Evolutionary conservation across 1,140 invertebrate genomes (phyloP), one percentile per base, ranked within the genome.

Genomic region (Lysiphlebus fabarum): DNA sequence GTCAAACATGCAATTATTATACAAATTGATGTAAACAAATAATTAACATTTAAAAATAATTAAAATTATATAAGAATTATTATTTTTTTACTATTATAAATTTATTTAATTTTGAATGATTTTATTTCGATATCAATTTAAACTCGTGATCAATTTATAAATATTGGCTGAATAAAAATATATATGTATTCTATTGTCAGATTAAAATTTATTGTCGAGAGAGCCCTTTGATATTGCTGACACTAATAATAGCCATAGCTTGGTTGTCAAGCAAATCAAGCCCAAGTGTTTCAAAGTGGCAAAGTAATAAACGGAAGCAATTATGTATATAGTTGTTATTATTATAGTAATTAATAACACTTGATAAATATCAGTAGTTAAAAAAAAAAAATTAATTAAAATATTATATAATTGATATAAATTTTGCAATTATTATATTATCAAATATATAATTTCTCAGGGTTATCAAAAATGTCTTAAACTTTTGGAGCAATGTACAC

Each of bases 261-360:
- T 26, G 41, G 47, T 56, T 49, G 59, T 54, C 51, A 56, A 56
- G 53, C 14, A 49, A 61, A 64, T 64, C 61, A 61, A 61, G 45
- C 51, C 51, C 61, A 64, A 64, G 62, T 64, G 54, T 64, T 56
- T 61, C 51, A 64, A 64, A 26, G 59, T 61, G 62, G 43, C 53
- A 56, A 58, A 64, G 56, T 45, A 56, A 49, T 56, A 56, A 56
- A 45, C 37, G n/a, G n/a, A n/a, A n/a, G n/a, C n/a, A n/a, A n/a
- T n/a, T n/a, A n/a, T n/a, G n/a, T 12, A 26, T 51, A 48, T 11
- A 55, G 48, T n/a, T n/a, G 59, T 56, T 59, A 17, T 26, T 26
- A 26, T 26, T 26, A 26, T 26, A n/a, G n/a, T n/a, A n/a, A n/a
- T n/a, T n/a, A 26, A 26, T 26, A 26, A 26, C 17, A 26, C 17